These are phyloP conservation scores for Rhinoraja longicauda DNA, from an alignment of 2,797 vertebrate species.

Conservation along the genomic window DNA sequence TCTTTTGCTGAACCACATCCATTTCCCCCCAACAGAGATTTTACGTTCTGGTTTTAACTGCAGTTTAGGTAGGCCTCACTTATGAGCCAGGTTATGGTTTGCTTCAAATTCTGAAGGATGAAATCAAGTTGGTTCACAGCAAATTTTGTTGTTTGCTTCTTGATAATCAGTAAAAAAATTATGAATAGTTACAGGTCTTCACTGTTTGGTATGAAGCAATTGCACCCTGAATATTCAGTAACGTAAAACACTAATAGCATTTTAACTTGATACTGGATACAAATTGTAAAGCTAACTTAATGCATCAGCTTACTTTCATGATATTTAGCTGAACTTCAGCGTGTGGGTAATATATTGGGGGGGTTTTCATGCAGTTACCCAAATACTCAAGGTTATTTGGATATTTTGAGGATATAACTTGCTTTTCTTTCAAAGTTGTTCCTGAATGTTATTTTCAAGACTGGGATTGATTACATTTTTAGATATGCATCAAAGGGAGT, in stretches of 20 bases:
- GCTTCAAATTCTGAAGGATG: background rate
- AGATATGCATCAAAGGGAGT: background rate
- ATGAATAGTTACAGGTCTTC: background rate
- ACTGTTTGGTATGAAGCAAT: background rate
- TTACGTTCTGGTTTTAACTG: background rate
- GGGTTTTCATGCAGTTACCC: background rate
- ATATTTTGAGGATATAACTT: background rate
- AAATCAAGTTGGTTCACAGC: background rate
- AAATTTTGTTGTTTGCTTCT: background rate
- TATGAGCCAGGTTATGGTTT: background rate
- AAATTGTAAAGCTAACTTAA: background rate
- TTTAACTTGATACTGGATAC: background rate
- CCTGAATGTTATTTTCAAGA: background rate
- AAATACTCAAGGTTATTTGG: background rate
- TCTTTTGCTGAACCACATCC: slow-evolving; percentile 1
- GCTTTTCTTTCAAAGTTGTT: background rate
- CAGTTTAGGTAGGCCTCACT: background rate
- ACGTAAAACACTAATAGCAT: background rate
- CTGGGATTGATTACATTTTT: background rate
- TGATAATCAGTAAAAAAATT: background rate
- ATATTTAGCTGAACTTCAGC: background rate
- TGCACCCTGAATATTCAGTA: background rate
- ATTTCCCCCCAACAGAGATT: background rate
- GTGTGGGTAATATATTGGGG: background rate
- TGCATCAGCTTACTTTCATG: background rate